Base-by-base conservation (phyloP, 2,113 vertebrate species). In the Phoxinus phoxinus region DNA sequence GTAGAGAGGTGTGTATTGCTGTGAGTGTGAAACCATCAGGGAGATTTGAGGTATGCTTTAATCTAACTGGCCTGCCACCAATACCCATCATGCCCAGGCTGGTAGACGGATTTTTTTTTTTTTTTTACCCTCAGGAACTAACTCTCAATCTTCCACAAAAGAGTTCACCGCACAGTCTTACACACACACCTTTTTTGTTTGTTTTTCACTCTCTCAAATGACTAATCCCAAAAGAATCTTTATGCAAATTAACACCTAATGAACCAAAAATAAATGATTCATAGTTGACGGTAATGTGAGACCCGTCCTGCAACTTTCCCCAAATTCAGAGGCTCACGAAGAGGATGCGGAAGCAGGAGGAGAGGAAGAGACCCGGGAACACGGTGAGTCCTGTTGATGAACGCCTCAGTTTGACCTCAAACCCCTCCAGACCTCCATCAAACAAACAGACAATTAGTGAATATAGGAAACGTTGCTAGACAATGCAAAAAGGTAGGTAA, bases 321-420 rank as follows among this genome's bases (percentile, higher is more conserved):
- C 75, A 56, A n/a, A 19, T n/a, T 63, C 27, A 84, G 86, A 72
- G 21, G 25, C 37, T 72, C 51, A 56, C 56, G 32, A 81, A 17
- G 82, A 69, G 30, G 78, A 79, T 23, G 78, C 2, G 6, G 7
- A 83, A 27, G 74, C 30, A 12, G 79, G n/a, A 63, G 75, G 23
- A 21, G 69, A 27, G 8, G 67, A 69, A 23, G 87, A 63, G 46
- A 69, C 61, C 59, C 83, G 84, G 3, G 85, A 81, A 56, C 71
- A 61, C 17, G 85, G 89, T 88, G 85, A 90, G 79, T 9, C 30
- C 1, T 65, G 61, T 65, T 30, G 61, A 2, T 30, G 25, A 35
- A 19, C 32, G 15, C 65, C 65, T 37, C 63, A 67, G 27, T 7
- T 53, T 58, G 35, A 61, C 35, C 76, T 73, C 79, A 51, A 51